phyloP scores from a whole-genome alignment of 2,113 vertebrate genomes.

The Argyrosomus japonicus region DNA sequence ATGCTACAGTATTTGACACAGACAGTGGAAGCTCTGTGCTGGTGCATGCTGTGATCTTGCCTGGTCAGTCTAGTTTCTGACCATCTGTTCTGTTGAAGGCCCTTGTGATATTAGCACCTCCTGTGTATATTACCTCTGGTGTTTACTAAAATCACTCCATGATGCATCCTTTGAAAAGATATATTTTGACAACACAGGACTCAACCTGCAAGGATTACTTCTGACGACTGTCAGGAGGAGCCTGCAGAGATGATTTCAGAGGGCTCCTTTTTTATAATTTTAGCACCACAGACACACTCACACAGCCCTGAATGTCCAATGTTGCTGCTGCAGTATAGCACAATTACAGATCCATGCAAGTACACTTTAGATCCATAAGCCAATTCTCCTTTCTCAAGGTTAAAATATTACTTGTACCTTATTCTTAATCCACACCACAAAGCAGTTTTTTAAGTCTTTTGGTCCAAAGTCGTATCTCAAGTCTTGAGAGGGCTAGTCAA shows the following conservation, averaged over 20 bases:
- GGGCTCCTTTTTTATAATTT: conserved; percentile 36
- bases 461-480: not conserved
- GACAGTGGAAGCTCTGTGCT: conserved; percentile 48
- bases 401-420: not conserved
- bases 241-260: conserved; percentile 47
- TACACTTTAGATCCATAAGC: conserved; percentile 10
- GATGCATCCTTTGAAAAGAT: conserved; percentile 60
- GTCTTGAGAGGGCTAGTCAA: not conserved
- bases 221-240: conserved; percentile 48
- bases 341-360: conserved; percentile 47
- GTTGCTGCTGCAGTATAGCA: conserved; percentile 15
- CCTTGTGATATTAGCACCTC: conserved; percentile 37
- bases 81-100: conserved; percentile 54
- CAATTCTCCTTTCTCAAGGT: not conserved
- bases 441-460: not conserved
- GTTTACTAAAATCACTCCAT: conserved; percentile 48
- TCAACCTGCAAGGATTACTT: conserved; percentile 56
- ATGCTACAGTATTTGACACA: conserved; percentile 46
- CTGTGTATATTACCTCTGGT: conserved; percentile 38
- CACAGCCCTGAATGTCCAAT: conserved; percentile 32
- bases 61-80: conserved; percentile 50
- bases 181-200: conserved; percentile 62
- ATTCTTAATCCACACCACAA: not conserved
- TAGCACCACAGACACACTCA: conserved; percentile 10
- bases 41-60: conserved; percentile 52